Evolutionary conservation across 1,140 invertebrate genomes (phyloP).

Genomic region (Formica exsecta): DNA sequence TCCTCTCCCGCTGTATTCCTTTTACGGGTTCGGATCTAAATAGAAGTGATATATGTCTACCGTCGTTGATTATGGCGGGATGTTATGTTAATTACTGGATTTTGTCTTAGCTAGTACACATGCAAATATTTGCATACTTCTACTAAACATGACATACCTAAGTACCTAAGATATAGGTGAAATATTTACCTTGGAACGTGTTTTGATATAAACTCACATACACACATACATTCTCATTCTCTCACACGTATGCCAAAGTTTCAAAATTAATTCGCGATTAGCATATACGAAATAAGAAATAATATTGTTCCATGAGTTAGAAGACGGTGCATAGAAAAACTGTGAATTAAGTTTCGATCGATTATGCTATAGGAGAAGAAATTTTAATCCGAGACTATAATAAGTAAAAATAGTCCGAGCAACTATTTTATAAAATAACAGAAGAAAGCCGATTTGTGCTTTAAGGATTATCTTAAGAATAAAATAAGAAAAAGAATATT

Average conservation of each 20-base stretch:
- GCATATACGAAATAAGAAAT: slow-evolving; percentile 3
- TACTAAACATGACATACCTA: neutral
- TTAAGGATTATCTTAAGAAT: neutral
- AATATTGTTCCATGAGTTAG: neutral
- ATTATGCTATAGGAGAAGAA: neutral
- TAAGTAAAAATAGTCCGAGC: too few relatives aligned
- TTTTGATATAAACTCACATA: slow-evolving; percentile 1
- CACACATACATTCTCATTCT: too few relatives aligned
- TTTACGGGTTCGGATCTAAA: slow-evolving; percentile 46
- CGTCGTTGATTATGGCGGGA: slow-evolving; percentile 16
- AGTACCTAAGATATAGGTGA: neutral
- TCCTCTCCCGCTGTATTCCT: slow-evolving; percentile 24
- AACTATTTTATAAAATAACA: slow-evolving; percentile 5
- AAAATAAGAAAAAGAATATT: neutral
- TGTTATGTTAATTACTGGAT: slow-evolving; percentile 35
- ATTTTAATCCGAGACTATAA: too few relatives aligned
- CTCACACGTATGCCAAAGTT: neutral
- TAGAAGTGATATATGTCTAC: slow-evolving; percentile 33
- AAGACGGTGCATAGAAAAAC: neutral
- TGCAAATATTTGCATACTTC: slow-evolving; percentile 14
- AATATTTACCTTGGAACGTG: slow-evolving; percentile 5
- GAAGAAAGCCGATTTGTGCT: neutral
- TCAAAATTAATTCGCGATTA: slow-evolving; percentile 41
- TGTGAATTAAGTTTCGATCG: neutral
- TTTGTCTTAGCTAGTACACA: neutral